Percentiles rank a stretch among this genome's conserved stretches.
phyloP scores from a whole-genome alignment of 2,888 invertebrate genomes.

The Pristionchus maxplancki region DNA sequence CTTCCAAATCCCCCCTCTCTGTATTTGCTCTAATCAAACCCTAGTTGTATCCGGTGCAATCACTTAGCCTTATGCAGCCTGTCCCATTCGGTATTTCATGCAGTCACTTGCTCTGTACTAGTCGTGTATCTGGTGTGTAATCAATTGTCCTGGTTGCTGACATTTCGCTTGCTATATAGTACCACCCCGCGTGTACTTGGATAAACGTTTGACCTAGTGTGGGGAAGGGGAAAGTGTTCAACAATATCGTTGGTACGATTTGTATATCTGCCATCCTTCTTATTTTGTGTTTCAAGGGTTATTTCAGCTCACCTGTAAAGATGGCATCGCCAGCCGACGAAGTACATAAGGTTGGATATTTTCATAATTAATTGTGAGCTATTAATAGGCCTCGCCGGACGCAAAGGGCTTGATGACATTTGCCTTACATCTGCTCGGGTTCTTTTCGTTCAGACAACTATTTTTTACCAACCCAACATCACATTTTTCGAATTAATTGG shows the following conservation, averaged over 20 bases:
- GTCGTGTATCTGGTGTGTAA: not conserved
- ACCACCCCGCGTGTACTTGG: not conserved
- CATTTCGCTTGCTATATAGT: not conserved
- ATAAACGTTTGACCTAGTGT: not conserved
- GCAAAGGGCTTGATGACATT: too few species aligned
- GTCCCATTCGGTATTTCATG: constrained; percentile 3
- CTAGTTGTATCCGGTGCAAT: not conserved
- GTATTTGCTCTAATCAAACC: not conserved
- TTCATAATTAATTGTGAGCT: not conserved
- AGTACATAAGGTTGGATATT: not conserved
- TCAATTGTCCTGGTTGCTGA: not conserved
- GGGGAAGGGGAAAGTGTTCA: too few species aligned
- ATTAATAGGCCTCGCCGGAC: too few species aligned
- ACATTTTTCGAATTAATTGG: too few species aligned
- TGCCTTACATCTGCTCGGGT: too few species aligned
- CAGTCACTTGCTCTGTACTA: not conserved
- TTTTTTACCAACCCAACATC: too few species aligned
- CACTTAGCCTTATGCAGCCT: not conserved
- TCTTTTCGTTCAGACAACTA: too few species aligned
- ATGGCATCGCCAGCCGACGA: constrained; percentile 11
- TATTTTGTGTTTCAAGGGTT: not conserved
- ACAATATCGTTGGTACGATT: constrained; percentile 1
- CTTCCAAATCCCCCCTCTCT: not conserved
- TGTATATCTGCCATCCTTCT: not conserved
- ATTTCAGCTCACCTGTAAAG: not conserved